Evolutionary conservation across 2,888 invertebrate genomes (phyloP), one percentile per base, ranked within the genome.

Genomic region (Mesorhabditis spiculigera): DNA sequence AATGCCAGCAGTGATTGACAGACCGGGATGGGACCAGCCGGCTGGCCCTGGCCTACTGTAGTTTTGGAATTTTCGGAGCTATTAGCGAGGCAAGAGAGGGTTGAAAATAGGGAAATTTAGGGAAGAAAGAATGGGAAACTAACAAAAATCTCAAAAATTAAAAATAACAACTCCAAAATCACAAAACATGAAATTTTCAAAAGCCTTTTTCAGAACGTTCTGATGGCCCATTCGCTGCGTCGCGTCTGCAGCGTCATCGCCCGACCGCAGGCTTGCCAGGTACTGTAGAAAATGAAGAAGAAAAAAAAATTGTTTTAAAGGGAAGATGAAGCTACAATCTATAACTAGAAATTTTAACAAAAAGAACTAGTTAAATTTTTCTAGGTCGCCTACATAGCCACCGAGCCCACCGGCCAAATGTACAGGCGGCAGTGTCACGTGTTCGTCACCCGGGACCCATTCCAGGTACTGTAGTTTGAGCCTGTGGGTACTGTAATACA

Each of bases 401-500:
- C 73, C 16, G 78, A 78, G 64, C 74, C 76, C 28, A 69, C 74
- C 13, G 78, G 78, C 41, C 72, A 73, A 66, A 76, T 76, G 8
- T 78, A 78, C 66, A 69, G 78, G 1, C 71, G 74, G 2, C 72
- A 73, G 5, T 78, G 78, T 58, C 78, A 78, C 70, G 78, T 78
- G 16, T 78, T 78, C 67, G 63, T 71, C 41, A 68, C 73, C 13
- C 61, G 68, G 8, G 72, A 75, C 28, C 61, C 41, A 16, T 65
- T 68, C 16, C 67, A 75, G 67, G 58, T 50, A 50, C 8, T 10
- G 28, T 28, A n/a, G n/a, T 28, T 28, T 28, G 28, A 28, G 28
- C 28, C 28, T 28, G 28, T n/a, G 28, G 28, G 28, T 28, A 28
- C 28, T 28, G 28, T 28, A 28, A 3, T 28, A 28, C 28, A 28